phyloP scores from a whole-genome alignment of 2,113 vertebrate species.

The Electrona antarctica region DNA sequence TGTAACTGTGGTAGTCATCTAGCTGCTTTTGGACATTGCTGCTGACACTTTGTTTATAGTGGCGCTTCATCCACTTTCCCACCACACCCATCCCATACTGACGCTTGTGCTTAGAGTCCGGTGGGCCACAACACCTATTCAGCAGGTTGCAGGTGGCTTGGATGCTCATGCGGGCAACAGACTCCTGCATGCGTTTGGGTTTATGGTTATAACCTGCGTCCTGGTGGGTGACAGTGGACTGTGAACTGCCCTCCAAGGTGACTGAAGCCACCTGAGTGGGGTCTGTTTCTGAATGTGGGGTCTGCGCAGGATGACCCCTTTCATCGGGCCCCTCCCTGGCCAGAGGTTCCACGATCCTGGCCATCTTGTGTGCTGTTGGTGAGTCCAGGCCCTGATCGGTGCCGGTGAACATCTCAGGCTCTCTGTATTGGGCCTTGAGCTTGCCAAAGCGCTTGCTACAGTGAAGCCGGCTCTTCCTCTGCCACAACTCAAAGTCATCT shows the following conservation, averaged over 20 bases:
- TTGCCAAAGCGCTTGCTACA: conserved; percentile 93
- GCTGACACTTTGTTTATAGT: conserved; percentile 91
- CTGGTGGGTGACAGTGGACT: conserved; percentile 88
- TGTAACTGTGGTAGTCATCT: conserved; percentile 91
- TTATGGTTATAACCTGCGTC: conserved; percentile 82
- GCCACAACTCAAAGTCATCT: conserved; percentile 68
- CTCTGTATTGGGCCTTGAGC: conserved; percentile 90
- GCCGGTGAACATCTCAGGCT: conserved; percentile 84
- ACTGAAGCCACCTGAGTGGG: conserved; percentile 71
- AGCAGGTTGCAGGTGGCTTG: conserved; percentile 89
- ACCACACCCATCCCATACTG: conserved; percentile 94
- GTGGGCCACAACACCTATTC: conserved; percentile 44
- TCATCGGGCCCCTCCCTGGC: conserved; percentile 89
- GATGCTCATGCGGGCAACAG: conserved; percentile 94
- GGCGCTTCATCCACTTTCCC: conserved; percentile 92
- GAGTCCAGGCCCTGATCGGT: conserved; percentile 83
- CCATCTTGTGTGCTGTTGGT: too few species aligned
- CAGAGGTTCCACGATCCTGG: conserved; percentile 91
- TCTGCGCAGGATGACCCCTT: conserved; percentile 79
- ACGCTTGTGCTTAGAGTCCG: conserved; percentile 83
- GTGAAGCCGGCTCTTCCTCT: conserved; percentile 90
- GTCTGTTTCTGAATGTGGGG: conserved; percentile 60
- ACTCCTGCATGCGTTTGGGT: conserved; percentile 87
- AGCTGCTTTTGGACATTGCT: conserved; percentile 92
- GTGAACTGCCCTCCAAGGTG: conserved; percentile 86